A percentile compares a stretch with the other conserved stretches of the same genome.
These are phyloP conservation scores for Typhlomys cinereus DNA, from an alignment of 2,113 vertebrate genomes.

Conservation along the genomic window DNA sequence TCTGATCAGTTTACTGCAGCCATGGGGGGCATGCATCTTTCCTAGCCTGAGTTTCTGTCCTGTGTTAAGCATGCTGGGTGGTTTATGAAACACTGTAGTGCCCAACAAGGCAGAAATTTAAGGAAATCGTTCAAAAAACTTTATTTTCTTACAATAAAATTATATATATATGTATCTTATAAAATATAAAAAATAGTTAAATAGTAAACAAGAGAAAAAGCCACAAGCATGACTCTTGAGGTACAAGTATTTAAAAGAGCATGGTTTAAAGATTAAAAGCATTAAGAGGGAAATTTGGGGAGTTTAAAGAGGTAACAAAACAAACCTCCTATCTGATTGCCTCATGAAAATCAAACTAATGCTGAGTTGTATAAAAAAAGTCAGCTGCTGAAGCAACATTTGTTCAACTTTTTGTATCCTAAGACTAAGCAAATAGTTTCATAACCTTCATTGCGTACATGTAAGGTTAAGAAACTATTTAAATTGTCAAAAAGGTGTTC, in stretches of 20 bases:
- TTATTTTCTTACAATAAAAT: too few species aligned
- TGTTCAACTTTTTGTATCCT: neutral
- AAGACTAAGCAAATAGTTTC: neutral
- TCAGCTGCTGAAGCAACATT: slow-evolving; percentile 25
- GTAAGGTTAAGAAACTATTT: neutral
- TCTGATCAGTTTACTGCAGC: neutral
- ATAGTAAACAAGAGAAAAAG: neutral
- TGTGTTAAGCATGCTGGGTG: neutral
- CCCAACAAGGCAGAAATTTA: too few species aligned
- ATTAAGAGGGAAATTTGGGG: neutral
- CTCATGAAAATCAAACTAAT: neutral
- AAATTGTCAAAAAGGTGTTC: slow-evolving; percentile 13
- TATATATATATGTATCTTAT: too few species aligned
- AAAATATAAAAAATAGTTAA: too few species aligned
- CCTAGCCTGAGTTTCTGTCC: neutral
- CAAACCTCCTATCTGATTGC: neutral
- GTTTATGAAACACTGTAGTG: neutral
- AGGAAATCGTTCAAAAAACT: too few species aligned
- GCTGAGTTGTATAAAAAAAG: neutral
- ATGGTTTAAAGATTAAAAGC: slow-evolving; percentile 9
- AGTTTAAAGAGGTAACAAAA: neutral
- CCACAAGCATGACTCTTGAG: neutral
- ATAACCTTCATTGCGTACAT: neutral
- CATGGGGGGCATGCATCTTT: neutral
- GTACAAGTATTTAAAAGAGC: neutral